Base-by-base conservation (phyloP, 2,888 invertebrate genomes). In the Eupsilia transversa region DNA sequence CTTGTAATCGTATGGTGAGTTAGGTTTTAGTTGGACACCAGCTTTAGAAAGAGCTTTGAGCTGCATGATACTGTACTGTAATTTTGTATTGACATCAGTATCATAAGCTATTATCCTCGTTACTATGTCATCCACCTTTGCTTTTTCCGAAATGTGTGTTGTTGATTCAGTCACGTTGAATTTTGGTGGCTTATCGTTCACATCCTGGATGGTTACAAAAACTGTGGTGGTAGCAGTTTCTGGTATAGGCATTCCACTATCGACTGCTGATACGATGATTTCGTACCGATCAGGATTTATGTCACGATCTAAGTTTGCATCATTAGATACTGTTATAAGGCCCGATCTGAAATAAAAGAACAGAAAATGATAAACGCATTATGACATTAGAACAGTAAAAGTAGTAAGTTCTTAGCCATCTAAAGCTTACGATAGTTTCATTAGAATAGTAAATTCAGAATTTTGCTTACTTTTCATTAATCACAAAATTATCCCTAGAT, bases 181-280 rank as follows among this genome's bases (percentile, higher is more conserved):
- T 77, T 96, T 97, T 0, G 99, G 99, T 27, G 98, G 97, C 89
- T 98, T 98, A 89, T 99, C 98, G 87, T 98, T 98, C 0, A 98
- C 97, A 86, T 98, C 98, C 86, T 97, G 96, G 5, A 98, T 97
- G 59, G 97, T 97, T 4, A 98, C 97, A 73, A 97, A 97, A 0
- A 97, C 98, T 0, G 97, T 98, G 0, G 98, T 97, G 0, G 98
- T 98, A 0, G 98, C 98, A 0, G 98, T 98, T 94, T 98, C 98
- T 14, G 97, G 97, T 35, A 98, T 97, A 0, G 98, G 98, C 20
- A 95, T 93, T 0, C 98, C 98, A 41, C 97, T 97, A 86, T 98
- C 98, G 0, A 98, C 97, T 0, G 98, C 98, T 80, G 98, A 97
- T 0, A 98, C 97, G 35, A 98, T 96, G 0, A 98, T 97, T 87